phyloP scores from a whole-genome alignment of 2,113 vertebrate genomes.

The Meriones unguiculatus region DNA sequence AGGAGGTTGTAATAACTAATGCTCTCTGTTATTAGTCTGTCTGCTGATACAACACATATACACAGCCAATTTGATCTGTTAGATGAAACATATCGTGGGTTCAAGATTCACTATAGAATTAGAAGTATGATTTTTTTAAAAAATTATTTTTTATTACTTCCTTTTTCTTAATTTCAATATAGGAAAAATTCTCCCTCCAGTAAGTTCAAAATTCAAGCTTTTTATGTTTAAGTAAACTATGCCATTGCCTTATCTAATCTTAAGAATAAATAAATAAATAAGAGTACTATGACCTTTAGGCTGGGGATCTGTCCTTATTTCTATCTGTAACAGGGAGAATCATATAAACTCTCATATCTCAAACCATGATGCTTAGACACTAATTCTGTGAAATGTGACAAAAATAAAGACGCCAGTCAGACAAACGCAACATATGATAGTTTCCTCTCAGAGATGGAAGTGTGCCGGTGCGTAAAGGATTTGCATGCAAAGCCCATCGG shows the following conservation, averaged over 20 bases:
- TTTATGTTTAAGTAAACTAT: constrained; percentile 20
- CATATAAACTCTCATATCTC: not conserved
- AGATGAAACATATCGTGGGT: not conserved
- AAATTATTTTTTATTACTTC: constrained; percentile 4
- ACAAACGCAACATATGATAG: not conserved
- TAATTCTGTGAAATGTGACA: not conserved
- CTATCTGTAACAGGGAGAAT: not conserved
- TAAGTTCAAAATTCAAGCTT: constrained; percentile 18
- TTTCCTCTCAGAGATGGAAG: not conserved
- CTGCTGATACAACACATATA: not conserved
- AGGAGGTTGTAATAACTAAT: not conserved
- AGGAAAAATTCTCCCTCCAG: not conserved
- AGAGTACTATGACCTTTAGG: not conserved
- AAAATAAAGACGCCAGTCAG: not conserved
- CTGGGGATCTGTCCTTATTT: not conserved
- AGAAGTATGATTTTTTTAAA: not conserved
- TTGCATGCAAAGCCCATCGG: not conserved
- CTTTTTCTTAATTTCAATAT: not conserved
- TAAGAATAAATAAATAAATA: not conserved
- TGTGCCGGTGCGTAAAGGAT: not conserved
- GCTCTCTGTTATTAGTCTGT: not conserved
- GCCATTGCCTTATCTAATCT: not conserved
- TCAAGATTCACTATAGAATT: not conserved
- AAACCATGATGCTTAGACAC: not conserved
- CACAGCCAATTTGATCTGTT: not conserved